Evolutionary conservation across 2,797 vertebrate genomes (phyloP).

Genomic region (Peromyscus melanophrys): DNA sequence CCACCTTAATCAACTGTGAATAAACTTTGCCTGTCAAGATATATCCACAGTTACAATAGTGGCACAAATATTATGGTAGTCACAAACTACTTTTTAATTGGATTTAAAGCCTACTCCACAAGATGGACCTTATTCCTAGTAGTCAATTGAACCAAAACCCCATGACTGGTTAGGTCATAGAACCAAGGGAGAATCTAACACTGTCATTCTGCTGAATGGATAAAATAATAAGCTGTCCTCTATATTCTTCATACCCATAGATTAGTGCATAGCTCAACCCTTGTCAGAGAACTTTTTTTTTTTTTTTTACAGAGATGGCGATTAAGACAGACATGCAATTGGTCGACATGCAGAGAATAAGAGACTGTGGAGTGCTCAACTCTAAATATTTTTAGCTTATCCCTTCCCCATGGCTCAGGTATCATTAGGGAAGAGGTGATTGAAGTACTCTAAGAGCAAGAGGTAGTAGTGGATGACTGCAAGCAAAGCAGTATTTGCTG

Average conservation of each 20-base stretch:
- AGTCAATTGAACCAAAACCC: neutral
- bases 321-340: neutral
- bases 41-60: neutral
- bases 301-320: neutral
- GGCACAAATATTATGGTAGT: neutral
- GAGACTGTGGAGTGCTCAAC: neutral
- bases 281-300: neutral
- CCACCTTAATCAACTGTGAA: neutral
- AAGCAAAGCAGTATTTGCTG: neutral
- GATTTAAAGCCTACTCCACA: neutral
- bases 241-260: neutral
- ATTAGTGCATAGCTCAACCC: neutral
- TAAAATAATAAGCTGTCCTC: neutral
- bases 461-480: neutral
- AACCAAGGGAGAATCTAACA: neutral
- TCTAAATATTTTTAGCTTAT: neutral
- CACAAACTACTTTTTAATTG: neutral
- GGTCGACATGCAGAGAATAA: neutral
- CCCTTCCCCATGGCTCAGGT: neutral
- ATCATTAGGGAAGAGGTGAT: no score
- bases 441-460: neutral
- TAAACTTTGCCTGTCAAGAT: neutral
- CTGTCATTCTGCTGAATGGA: neutral
- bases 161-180: neutral
- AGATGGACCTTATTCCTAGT: neutral